Evolutionary conservation across 2,797 vertebrate species (phyloP), one percentile per base, ranked within the genome.

Genomic region (Megaceryle alcyon): DNA sequence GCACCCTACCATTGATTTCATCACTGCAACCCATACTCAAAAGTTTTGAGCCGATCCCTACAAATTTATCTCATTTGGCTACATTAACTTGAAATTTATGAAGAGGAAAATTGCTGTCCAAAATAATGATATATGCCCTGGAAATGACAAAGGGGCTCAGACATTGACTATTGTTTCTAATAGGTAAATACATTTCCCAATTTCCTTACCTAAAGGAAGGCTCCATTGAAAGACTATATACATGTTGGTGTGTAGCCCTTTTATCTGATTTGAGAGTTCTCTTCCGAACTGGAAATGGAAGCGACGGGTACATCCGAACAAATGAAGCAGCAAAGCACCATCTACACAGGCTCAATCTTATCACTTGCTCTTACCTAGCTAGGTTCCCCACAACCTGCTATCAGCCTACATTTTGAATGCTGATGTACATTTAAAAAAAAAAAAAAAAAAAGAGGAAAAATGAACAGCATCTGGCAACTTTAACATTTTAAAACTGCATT

Each of bases 401-500:
- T 16, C 49, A 86, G 89, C 20, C 63, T 51, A 72, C 64, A 54
- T 75, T 93, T 54, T 78, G 65, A 94, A 92, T 66, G 28, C 15
- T 68, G 75, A 86, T 75, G 46, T 65, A 86, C 20, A 26, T 86
- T 65, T 93, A 89, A 92, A 84, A 44, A 46, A 46, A 68, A 35
- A 94, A 89, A 92, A 84, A 44, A 46, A 46, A 68, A 35, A 12
- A 83, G 12, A 76, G 60, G 7, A 82, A 93, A 88, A 93, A 86
- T 75, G 37, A 93, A 76, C 37, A 96, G 64, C 78, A 93, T 87
- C 92, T 92, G 69, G 51, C 66, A 96, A 87, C 35, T 35, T 82
- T 92, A 89, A 89, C 65, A 73, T 82, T 89, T 64, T 53, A 91
- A 92, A 95, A 96, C 14, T 88, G 10, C 63, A 94, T 87, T 92